Conservation (phyloP, 2,888 invertebrate genomes). For the Pristionchus mayeri region DNA sequence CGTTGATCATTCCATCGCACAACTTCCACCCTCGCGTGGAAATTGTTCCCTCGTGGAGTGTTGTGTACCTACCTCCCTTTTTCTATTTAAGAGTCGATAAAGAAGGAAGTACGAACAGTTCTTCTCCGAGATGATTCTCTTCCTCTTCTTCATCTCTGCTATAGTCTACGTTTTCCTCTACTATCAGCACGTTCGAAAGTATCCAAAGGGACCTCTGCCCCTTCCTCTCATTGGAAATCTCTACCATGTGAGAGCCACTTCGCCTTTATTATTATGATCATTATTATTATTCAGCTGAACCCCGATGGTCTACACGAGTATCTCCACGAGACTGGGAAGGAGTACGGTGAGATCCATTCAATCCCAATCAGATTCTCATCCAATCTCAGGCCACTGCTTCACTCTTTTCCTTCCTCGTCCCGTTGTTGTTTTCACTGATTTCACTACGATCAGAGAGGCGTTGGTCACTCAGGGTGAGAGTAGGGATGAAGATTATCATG, state of each 20-base stretch:
- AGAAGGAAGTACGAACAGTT: too few species aligned
- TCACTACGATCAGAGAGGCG: not conserved
- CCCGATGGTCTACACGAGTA: not conserved
- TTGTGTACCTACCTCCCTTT: too few species aligned
- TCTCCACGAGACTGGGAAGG: constrained; percentile 20
- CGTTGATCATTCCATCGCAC: too few species aligned
- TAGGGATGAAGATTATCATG: too few species aligned
- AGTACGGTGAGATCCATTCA: not conserved
- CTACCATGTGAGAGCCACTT: constrained; percentile 1
- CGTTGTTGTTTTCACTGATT: constrained; percentile 25
- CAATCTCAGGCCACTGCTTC: constrained; percentile 21
- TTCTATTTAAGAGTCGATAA: too few species aligned
- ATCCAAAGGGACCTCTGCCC: constrained; percentile 12
- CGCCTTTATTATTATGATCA: not conserved
- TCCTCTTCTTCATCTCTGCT: not conserved
- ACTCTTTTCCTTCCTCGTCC: constrained; percentile 37
- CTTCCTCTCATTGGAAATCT: constrained; percentile 34
- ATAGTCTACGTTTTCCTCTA: constrained; percentile 4
- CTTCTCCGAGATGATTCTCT: not conserved
- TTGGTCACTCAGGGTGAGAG: constrained; percentile 26
- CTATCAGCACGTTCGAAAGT: constrained; percentile 17
- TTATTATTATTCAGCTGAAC: not conserved
- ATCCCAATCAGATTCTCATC: not conserved
- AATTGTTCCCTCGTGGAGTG: too few species aligned
- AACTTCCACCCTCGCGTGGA: too few species aligned